Percentiles rank a stretch among this genome's conserved stretches.
phyloP scores from a whole-genome alignment of 2,888 invertebrate species.

The Azorinus chamasolen region DNA sequence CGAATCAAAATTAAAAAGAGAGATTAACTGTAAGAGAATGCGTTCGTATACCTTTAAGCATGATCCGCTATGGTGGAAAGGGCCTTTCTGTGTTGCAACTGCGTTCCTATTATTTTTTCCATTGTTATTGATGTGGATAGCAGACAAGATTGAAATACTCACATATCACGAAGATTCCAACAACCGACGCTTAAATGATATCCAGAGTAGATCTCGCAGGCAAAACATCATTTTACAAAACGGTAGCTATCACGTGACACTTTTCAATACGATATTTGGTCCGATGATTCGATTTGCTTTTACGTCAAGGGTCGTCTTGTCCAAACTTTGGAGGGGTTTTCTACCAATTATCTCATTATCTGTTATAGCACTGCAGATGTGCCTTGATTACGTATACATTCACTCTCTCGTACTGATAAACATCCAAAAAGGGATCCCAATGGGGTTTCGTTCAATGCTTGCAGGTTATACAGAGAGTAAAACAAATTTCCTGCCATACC shows the following conservation, averaged over 20 bases:
- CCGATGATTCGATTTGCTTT: slow-evolving; percentile 4
- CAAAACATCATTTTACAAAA: slow-evolving; percentile 30
- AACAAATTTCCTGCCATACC: slow-evolving; percentile 43
- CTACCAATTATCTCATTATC: slow-evolving; percentile 34
- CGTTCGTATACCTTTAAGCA: slow-evolving; percentile 7
- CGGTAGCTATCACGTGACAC: slow-evolving; percentile 23
- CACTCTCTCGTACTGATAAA: slow-evolving; percentile 37
- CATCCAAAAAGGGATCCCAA: slow-evolving; percentile 51
- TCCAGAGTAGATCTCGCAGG: background rate
- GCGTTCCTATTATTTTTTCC: slow-evolving; percentile 57
- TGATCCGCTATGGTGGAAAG: slow-evolving; percentile 55
- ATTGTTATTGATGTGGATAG: slow-evolving; percentile 26
- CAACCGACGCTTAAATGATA: background rate
- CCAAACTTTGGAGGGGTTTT: slow-evolving; percentile 35
- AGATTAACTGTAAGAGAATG: slow-evolving; percentile 20
- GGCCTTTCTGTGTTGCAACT: slow-evolving; percentile 46
- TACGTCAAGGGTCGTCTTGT: background rate
- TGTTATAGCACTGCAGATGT: slow-evolving; percentile 51
- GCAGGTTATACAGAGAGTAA: slow-evolving; percentile 55
- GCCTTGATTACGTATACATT: slow-evolving; percentile 39
- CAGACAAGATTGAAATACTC: background rate
- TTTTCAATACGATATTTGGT: slow-evolving; percentile 22
- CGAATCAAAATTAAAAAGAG: slow-evolving; percentile 2
- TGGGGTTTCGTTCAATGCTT: slow-evolving; percentile 60
- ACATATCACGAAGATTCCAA: background rate